Conservation (phyloP, 92 coral and sea anemone genomes). For the Epizoanthus scotinus region DNA sequence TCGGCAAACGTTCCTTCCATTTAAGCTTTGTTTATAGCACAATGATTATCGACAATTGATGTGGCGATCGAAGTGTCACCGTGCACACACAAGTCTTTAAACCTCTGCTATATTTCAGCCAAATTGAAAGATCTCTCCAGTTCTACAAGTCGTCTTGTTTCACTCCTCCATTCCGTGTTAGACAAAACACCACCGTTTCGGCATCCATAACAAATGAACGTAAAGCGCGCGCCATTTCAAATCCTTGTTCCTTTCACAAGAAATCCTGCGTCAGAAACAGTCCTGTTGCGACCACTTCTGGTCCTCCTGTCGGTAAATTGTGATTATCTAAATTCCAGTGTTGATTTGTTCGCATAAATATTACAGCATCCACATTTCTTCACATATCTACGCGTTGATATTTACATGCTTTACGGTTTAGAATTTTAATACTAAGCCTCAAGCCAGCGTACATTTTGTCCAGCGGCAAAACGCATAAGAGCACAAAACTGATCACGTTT, state of each 20-base stretch:
- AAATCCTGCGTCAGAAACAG: background rate
- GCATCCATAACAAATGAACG: conserved; percentile 18
- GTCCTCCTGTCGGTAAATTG: background rate
- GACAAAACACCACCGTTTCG: background rate
- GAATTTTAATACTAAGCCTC: background rate
- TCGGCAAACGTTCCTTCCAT: no score
- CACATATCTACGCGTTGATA: no score
- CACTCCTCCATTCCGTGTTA: background rate
- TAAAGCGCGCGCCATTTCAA: conserved; percentile 33
- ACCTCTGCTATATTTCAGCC: background rate
- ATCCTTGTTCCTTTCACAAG: background rate
- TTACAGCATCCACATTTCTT: background rate
- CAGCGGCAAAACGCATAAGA: background rate
- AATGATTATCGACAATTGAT: no score
- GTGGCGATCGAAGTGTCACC: no score
- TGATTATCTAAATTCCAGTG: background rate
- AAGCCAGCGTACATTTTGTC: background rate
- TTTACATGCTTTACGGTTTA: no score
- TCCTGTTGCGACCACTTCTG: background rate
- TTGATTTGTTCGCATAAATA: conserved; percentile 7
- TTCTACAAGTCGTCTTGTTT: background rate
- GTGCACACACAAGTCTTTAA: background rate
- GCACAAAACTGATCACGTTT: no score
- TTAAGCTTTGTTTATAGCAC: no score
- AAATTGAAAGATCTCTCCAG: background rate